Evolutionary conservation across 2,888 invertebrate genomes (phyloP).

Genomic region (Nysson spinosus): DNA sequence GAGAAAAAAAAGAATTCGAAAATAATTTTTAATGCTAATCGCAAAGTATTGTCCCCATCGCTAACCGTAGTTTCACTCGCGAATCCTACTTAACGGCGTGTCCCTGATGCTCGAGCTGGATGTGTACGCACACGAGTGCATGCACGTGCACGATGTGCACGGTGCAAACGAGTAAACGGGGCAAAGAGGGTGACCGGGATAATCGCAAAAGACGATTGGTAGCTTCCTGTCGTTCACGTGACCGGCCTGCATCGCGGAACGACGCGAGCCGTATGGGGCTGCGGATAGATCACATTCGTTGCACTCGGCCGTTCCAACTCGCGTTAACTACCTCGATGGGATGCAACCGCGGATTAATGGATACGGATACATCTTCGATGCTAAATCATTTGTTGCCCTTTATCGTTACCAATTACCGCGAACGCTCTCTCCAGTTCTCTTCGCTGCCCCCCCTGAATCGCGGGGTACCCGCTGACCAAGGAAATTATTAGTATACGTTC

Average conservation of each 20-base stretch:
- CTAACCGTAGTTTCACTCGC: too few relatives aligned
- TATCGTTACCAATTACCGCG: slow-evolving; percentile 36
- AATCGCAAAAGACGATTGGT: slow-evolving; percentile 77
- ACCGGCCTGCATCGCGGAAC: slow-evolving; percentile 67
- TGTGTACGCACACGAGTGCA: slow-evolving; percentile 32
- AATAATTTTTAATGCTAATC: too few relatives aligned
- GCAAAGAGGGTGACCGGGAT: slow-evolving; percentile 65
- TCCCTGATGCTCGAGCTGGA: slow-evolving; percentile 69
- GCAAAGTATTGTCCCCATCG: too few relatives aligned
- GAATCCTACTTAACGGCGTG: slow-evolving; percentile 75
- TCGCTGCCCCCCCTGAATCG: too few relatives aligned
- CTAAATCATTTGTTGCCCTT: slow-evolving; percentile 50
- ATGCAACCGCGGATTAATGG: slow-evolving; percentile 47
- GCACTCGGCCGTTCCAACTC: slow-evolving; percentile 60
- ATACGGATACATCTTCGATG: slow-evolving; percentile 48
- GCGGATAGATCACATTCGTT: slow-evolving; percentile 64
- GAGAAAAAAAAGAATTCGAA: too few relatives aligned
- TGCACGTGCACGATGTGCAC: slow-evolving; percentile 38
- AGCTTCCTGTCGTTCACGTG: slow-evolving; percentile 77
- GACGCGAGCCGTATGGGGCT: slow-evolving; percentile 54
- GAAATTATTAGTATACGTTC: slow-evolving; percentile 33
- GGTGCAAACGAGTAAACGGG: slow-evolving; percentile 40
- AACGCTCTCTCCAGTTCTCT: too few relatives aligned
- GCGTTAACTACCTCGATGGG: slow-evolving; percentile 52
- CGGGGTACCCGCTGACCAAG: too few relatives aligned